Conservation (phyloP, 2,888 invertebrate species). For the Drosophila buzzatii region DNA sequence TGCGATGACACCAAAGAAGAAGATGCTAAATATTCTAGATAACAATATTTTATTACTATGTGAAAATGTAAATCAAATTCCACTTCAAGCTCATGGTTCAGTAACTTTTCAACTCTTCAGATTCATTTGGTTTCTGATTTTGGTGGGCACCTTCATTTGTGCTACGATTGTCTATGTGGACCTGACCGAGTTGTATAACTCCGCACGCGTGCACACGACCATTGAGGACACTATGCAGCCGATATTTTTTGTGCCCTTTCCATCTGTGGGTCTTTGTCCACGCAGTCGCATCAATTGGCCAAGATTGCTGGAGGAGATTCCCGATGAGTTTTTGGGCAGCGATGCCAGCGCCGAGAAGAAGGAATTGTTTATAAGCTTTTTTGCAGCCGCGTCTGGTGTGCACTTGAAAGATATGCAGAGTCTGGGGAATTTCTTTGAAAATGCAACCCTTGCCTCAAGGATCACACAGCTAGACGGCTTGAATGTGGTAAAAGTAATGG, state of each 20-base stretch:
- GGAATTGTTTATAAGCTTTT: constrained; percentile 71
- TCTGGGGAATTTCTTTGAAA: constrained; percentile 61
- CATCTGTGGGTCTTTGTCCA: constrained; percentile 82
- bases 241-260: constrained; percentile 77
- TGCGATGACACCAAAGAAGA: too few relatives aligned
- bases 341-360: constrained; percentile 61
- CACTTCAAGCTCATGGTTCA: background rate
- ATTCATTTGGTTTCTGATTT: constrained; percentile 78
- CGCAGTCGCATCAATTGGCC: constrained; percentile 79
- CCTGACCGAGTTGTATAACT: constrained; percentile 70
- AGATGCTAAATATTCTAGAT: too few relatives aligned
- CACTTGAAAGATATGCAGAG: constrained; percentile 58
- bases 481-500: constrained; percentile 71
- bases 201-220: constrained; percentile 77
- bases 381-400: constrained; percentile 59
- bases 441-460: constrained; percentile 46
- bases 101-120: constrained; percentile 40
- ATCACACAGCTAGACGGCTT: constrained; percentile 71
- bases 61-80: too few relatives aligned
- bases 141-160: constrained; percentile 68
- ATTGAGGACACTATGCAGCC: constrained; percentile 81
- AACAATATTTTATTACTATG: too few relatives aligned
- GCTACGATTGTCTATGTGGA: constrained; percentile 75
- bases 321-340: constrained; percentile 69
- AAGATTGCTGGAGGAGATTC: constrained; percentile 64